Conservation (phyloP, 2,113 vertebrate genomes). For the Phaetusa simplex region DNA sequence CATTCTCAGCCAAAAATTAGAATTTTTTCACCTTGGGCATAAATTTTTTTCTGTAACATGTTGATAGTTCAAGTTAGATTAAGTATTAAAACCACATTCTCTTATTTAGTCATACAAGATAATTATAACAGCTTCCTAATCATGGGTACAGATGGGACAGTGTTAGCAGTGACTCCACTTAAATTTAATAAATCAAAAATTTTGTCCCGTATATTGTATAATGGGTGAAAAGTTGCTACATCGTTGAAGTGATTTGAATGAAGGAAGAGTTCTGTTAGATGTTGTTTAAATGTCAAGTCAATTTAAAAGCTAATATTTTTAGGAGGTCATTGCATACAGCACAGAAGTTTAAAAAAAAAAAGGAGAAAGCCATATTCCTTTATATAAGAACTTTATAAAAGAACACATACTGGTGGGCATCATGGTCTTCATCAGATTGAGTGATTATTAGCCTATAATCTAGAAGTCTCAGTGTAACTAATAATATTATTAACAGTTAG, state of each 20-base stretch:
- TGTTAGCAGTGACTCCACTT: conserved; percentile 24
- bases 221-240: neutral
- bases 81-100: neutral
- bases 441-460: neutral
- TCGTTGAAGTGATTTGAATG: neutral
- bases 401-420: neutral
- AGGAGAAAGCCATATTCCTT: neutral
- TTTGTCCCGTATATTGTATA: neutral
- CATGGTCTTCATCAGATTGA: neutral
- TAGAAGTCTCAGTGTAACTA: neutral
- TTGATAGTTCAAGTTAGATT: neutral
- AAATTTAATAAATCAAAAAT: neutral
- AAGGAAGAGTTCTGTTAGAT: neutral
- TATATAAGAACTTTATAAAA: neutral
- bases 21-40: neutral
- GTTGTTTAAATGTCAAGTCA: neutral
- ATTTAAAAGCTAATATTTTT: neutral
- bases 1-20: neutral
- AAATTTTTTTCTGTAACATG: neutral
- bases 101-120: conserved; percentile 23
- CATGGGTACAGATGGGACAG: neutral
- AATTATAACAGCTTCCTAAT: conserved; percentile 45
- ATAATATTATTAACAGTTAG: neutral
- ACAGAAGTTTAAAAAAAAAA: neutral
- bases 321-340: neutral